Conservation (phyloP, 2,797 vertebrate species). For the Liparis tanakae region DNA sequence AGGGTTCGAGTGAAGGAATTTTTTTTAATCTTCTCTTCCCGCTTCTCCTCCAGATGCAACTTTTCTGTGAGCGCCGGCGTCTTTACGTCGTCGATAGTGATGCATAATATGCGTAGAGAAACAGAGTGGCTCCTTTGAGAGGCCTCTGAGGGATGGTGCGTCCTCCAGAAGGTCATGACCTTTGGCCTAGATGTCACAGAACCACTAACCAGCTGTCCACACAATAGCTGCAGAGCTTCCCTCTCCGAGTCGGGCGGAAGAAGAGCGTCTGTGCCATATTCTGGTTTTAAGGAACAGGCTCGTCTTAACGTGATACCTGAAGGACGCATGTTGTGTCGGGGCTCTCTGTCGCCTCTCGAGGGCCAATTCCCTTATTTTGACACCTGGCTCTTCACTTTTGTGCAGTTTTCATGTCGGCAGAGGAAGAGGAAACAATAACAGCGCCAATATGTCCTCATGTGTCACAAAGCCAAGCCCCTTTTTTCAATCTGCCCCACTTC, state of each 20-base stretch:
- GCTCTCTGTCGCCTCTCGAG: neutral
- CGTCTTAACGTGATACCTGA: neutral
- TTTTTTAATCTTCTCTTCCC: constrained; percentile 7
- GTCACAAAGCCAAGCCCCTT: constrained; percentile 50
- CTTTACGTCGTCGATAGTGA: neutral
- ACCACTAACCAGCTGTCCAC: constrained; percentile 50
- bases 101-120: constrained; percentile 4
- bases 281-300: neutral
- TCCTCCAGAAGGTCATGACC: constrained; percentile 53
- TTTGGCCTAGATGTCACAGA: constrained; percentile 38
- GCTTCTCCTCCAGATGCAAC: neutral
- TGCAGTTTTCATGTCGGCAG: constrained; percentile 12
- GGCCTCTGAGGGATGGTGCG: neutral
- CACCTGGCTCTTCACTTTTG: constrained; percentile 6
- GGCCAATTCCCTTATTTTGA: constrained; percentile 7
- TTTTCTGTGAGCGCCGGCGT: neutral
- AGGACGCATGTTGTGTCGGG: neutral
- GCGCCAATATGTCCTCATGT: constrained; percentile 44
- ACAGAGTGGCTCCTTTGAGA: neutral
- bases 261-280: neutral
- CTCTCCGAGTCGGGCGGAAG: neutral
- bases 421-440: constrained; percentile 34
- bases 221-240: constrained; percentile 8
- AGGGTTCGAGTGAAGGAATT: constrained; percentile 22
- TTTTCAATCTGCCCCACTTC: constrained; percentile 64